Conservation (phyloP, 2,888 invertebrate species). For the Heteromyza rotundicornis region DNA sequence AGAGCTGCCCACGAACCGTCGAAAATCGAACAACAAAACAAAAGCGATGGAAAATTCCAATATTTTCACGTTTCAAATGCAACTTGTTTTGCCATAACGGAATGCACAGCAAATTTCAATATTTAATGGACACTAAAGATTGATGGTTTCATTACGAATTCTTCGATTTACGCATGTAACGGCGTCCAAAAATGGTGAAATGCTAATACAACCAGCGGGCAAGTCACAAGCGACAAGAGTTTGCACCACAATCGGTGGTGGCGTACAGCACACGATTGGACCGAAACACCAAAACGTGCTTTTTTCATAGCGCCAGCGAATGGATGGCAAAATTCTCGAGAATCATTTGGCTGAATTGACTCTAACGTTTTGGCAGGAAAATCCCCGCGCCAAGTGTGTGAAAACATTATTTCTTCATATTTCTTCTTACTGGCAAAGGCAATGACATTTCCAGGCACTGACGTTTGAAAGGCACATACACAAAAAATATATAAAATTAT, state of each 20-base stretch:
- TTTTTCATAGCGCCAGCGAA: no score
- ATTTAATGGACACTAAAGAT: background rate
- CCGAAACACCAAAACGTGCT: no score
- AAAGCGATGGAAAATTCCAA: no score
- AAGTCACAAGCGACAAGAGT: no score
- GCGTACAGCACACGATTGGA: background rate
- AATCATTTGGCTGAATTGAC: no score
- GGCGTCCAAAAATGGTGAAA: background rate
- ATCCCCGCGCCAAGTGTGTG: no score
- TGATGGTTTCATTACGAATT: constrained; percentile 3
- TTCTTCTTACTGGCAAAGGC: no score
- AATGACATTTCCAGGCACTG: background rate
- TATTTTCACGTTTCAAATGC: background rate
- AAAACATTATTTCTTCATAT: background rate
- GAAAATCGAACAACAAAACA: no score
- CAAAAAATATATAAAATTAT: no score
- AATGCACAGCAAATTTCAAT: background rate
- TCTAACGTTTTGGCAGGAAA: no score
- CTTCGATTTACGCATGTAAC: background rate
- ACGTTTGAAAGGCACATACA: background rate
- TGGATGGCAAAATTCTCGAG: no score
- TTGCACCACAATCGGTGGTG: background rate
- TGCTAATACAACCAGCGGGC: background rate
- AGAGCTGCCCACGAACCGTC: no score
- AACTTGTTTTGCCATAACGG: background rate